Base-by-base conservation (phyloP, 2,797 vertebrate genomes). In the Sebastes matsubarae region DNA sequence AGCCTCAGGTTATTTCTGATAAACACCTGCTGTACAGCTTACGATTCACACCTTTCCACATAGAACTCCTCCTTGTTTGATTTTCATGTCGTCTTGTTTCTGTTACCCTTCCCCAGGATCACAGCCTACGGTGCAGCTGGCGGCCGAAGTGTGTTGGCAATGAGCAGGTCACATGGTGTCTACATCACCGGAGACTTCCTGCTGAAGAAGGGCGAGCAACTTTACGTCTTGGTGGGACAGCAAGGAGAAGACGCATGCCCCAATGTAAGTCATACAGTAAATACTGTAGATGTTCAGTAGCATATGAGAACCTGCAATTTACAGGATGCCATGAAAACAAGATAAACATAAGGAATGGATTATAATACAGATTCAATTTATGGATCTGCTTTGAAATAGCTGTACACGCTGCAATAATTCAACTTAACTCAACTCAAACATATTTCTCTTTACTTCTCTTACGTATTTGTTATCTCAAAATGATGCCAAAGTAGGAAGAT, bases 221-320 rank as follows among this genome's bases (percentile, higher is more conserved):
- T 99, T 6, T 95, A 97, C 82, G 96, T 99, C 91, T 94, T 99
- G 92, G 98, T 99, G 42, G 98, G 98, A 85, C 98, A 99, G 74
- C 95, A 97, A 92, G 98, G 98, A 75, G 97, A 99, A 86, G 97
- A 99, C 6, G 97, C 98, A 25, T 99, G 98, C 65, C 97, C 98
- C 75, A 97, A 96, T 30, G 98, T 99, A 93, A 98, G n/a, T 75
- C 22, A 22, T 42, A 1, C 9, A 8, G 38, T 63, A 60, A 72
- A 74, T 6, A 50, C 6, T 46, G 57, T 9, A 27, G 32, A 54
- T 52, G 10, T 73, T 0, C 20, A 30, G 13, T 10, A 32, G 22
- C 42, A 34, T 27, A 4, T 13, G 57, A 65, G 24, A 20, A 8
- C 29, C 2, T 46, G 0, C 12, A 58, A 12, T 70, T 20, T 61